Base-by-base conservation (phyloP, 2,797 vertebrate genomes). In the Helostoma temminkii region DNA sequence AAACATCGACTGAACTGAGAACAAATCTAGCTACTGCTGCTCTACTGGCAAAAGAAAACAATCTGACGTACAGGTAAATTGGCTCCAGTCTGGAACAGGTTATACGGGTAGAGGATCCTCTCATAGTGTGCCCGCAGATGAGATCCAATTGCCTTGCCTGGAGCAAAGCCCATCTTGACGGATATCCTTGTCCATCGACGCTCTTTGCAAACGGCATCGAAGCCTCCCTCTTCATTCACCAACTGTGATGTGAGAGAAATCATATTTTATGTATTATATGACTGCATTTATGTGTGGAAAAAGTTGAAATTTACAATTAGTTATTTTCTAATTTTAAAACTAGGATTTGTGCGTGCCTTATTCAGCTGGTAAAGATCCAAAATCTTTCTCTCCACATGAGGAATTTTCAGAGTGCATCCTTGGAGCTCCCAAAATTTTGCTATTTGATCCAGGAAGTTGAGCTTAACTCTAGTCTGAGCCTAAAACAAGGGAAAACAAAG, bases 391-490 rank as follows among this genome's bases (percentile, higher is more conserved):
- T 99, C 98, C 67, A 98, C 97, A 0, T 99, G 98, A 48, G 98
- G 98, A 74, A 99, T 99, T 94, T 99, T 99, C 88, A 99, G 83
- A 0, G 97, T 95, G 76, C 97, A 98, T 81, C 98, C 98, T 81
- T 99, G 98, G 49, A 99, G 93, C 81, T 99, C 97, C 98, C 98
- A 99, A 86, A 98, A 99, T 85, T 98, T 99, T 3, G 98, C 97
- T 56, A 99, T 99, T 94, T 97, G 97, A 91, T 99, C 98, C 91
- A 99, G 87, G 83, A 99, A 99, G 90, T 99, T 99, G 79, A 99
- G 92, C 80, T 97, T 99, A 37, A 99, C 98, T 79, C 98, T 96
- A 52, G 97, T 99, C 69, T 99, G 98, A 65, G 98, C 98, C 98
- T 99, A 68, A 55, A 47, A 52, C 12, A 83, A 1, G 25, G 55